Conservation (phyloP, 2,888 invertebrate genomes). For the Metellina segmentata region DNA sequence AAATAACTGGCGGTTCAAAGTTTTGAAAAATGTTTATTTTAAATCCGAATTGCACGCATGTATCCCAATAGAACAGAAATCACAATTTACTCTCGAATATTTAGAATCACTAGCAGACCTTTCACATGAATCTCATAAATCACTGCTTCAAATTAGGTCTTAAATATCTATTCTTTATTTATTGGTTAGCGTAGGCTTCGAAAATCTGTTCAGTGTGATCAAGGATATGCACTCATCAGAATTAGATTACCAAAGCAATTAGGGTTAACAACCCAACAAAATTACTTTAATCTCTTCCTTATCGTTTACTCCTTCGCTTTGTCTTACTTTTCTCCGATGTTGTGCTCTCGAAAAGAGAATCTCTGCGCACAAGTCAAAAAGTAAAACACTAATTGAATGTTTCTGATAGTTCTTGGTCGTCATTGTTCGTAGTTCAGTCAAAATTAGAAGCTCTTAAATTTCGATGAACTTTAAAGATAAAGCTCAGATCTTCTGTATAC, state of each 20-base stretch:
- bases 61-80: not conserved
- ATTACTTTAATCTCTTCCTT: not conserved
- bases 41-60: too few species aligned
- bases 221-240: not conserved
- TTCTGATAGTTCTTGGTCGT: too few species aligned
- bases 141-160: not conserved
- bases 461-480: too few species aligned
- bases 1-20: too few species aligned
- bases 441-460: too few species aligned
- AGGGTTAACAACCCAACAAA: not conserved
- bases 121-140: not conserved
- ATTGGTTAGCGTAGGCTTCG: not conserved
- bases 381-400: too few species aligned
- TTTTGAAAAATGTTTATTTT: too few species aligned
- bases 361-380: too few species aligned
- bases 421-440: too few species aligned
- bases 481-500: too few species aligned
- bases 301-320: not conserved
- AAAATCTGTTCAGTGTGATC: not conserved
- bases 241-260: slow-evolving; percentile 13
- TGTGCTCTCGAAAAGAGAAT: too few species aligned
- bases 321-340: not conserved
- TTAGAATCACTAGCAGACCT: not conserved
- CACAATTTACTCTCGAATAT: not conserved
- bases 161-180: slow-evolving; percentile 4